Evolutionary conservation across 2,888 invertebrate genomes (phyloP).

Genomic region (Lasiommata megera): DNA sequence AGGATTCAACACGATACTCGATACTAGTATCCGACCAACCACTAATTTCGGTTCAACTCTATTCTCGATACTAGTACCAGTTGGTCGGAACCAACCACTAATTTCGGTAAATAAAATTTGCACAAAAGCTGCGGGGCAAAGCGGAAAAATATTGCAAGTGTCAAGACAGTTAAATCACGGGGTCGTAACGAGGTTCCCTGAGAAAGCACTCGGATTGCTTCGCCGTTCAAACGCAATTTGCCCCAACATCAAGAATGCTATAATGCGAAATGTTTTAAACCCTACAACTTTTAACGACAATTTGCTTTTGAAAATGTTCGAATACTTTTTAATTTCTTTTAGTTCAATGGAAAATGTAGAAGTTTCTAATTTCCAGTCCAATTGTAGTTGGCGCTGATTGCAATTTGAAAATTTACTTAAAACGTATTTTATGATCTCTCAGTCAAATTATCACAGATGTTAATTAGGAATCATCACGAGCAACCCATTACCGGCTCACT

Average conservation of each 20-base stretch:
- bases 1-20: too few relatives aligned
- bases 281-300: slow-evolving; percentile 6
- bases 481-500: too few relatives aligned
- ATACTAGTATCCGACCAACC: slow-evolving; percentile 39
- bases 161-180: slow-evolving; percentile 73
- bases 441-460: too few relatives aligned
- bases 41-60: slow-evolving; percentile 53
- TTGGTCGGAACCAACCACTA: too few relatives aligned
- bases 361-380: not conserved
- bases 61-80: too few relatives aligned
- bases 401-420: too few relatives aligned
- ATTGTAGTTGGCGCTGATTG: too few relatives aligned
- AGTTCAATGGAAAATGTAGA: not conserved
- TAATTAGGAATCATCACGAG: too few relatives aligned
- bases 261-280: slow-evolving; percentile 30
- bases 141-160: slow-evolving; percentile 66
- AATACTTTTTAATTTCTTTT: not conserved
- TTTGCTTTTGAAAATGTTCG: slow-evolving; percentile 1
- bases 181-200: slow-evolving; percentile 62
- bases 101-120: slow-evolving; percentile 56
- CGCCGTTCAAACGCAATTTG: slow-evolving; percentile 64
- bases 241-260: slow-evolving; percentile 32
- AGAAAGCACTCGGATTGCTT: slow-evolving; percentile 54
- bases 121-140: slow-evolving; percentile 61
- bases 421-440: too few relatives aligned